A percentile compares a stretch with the other conserved stretches of the same genome.
Evolutionary conservation across 2,113 vertebrate genomes (phyloP).

Genomic region (Trematomus loennbergii): DNA sequence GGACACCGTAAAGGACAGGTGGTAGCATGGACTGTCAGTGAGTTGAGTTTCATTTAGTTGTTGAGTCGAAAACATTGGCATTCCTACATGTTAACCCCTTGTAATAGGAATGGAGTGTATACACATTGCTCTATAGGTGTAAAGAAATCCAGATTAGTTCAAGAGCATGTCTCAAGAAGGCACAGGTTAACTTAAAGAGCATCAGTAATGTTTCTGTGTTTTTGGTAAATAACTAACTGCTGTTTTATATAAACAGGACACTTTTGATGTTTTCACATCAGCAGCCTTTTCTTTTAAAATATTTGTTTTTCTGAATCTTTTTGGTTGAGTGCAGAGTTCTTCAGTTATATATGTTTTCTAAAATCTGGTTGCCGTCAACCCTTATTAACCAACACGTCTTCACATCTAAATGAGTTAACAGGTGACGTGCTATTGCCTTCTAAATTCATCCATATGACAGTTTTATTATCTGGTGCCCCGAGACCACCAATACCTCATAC

Average conservation of each 20-base stretch:
- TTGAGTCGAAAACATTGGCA: not conserved
- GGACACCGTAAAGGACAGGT: no score
- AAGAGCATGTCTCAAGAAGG: not conserved
- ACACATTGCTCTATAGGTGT: not conserved
- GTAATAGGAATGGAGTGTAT: not conserved
- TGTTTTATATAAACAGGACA: not conserved
- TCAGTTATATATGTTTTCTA: not conserved
- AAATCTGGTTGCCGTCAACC: not conserved
- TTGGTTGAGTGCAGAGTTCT: not conserved
- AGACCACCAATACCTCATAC: not conserved
- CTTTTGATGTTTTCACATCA: no score
- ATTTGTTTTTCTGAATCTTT: not conserved
- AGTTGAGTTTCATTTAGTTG: not conserved
- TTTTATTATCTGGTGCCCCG: not conserved
- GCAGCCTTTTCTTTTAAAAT: not conserved
- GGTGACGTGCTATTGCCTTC: not conserved
- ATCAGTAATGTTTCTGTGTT: not conserved
- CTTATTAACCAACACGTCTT: not conserved
- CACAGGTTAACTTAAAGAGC: not conserved
- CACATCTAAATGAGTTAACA: not conserved
- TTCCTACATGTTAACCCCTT: not conserved
- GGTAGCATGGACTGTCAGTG: not conserved
- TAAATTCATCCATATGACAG: not conserved
- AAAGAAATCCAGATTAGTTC: not conserved
- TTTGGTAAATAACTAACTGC: not conserved